These are phyloP conservation scores for Microtus montanus DNA, from an alignment of 2,113 vertebrate species.

Conservation along the genomic window DNA sequence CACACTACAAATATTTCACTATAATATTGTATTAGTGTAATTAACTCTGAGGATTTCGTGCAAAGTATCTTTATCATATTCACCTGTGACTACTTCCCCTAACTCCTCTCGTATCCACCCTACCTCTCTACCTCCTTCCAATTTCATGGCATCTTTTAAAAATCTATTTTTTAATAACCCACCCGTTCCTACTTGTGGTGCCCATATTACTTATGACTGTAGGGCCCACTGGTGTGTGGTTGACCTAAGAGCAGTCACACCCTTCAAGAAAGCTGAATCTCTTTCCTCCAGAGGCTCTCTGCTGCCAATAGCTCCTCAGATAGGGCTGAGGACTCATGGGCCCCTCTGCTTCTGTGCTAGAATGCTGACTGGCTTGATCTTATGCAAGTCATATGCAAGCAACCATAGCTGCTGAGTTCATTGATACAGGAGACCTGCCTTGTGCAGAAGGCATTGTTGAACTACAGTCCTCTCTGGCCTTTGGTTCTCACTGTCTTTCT, in stretches of 20 bases:
- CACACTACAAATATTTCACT: background rate
- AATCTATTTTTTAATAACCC: background rate
- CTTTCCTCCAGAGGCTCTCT: background rate
- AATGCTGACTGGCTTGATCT: background rate
- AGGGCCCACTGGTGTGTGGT: background rate
- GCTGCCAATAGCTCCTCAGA: too few species aligned
- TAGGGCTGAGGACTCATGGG: background rate
- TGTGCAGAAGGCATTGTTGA: background rate
- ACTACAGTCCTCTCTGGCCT: background rate
- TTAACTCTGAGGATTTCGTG: background rate
- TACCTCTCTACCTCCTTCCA: background rate
- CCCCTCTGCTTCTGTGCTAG: background rate
- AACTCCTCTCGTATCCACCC: background rate
- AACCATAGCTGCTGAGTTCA: background rate
- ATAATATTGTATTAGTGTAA: background rate
- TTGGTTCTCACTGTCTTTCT: background rate
- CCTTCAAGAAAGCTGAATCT: background rate
- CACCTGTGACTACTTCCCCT: background rate
- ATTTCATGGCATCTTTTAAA: background rate
- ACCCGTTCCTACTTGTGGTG: background rate
- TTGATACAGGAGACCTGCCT: background rate
- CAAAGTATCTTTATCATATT: background rate
- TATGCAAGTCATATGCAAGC: too few species aligned
- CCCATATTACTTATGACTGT: background rate
- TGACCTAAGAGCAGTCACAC: background rate